Conservation (phyloP, 2,888 invertebrate genomes). For the Clunio marinus region DNA sequence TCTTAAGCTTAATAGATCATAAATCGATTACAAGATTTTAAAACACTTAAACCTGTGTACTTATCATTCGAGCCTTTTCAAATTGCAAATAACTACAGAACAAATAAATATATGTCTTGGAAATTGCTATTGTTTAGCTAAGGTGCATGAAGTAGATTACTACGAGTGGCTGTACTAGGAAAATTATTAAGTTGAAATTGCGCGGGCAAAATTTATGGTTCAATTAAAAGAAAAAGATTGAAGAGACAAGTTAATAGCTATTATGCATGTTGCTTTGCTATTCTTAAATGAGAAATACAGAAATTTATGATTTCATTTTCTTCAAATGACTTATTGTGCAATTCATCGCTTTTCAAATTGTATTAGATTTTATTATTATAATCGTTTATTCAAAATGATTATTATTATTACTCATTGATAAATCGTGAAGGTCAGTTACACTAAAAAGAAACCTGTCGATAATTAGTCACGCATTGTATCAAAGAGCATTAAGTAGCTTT, state of each 20-base stretch:
- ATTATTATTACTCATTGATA: too few relatives aligned
- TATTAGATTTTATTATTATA: too few relatives aligned
- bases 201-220: constrained; percentile 1
- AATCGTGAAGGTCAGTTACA: too few relatives aligned
- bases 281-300: too few relatives aligned
- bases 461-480: too few relatives aligned
- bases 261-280: too few relatives aligned
- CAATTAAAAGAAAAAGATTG: background rate
- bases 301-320: background rate
- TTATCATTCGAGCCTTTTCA: background rate
- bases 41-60: background rate
- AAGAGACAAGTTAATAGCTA: constrained; percentile 5
- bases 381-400: too few relatives aligned
- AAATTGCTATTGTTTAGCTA: background rate
- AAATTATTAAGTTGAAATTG: background rate
- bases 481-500: too few relatives aligned
- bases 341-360: too few relatives aligned
- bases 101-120: background rate
- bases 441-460: too few relatives aligned
- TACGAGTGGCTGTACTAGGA: background rate
- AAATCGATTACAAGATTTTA: background rate
- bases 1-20: background rate
- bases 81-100: background rate
- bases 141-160: too few relatives aligned
- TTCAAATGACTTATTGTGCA: too few relatives aligned